These are phyloP conservation scores for Stomatorhinus walkeri DNA, from an alignment of 2,797 vertebrate species.

Conservation along the genomic window DNA sequence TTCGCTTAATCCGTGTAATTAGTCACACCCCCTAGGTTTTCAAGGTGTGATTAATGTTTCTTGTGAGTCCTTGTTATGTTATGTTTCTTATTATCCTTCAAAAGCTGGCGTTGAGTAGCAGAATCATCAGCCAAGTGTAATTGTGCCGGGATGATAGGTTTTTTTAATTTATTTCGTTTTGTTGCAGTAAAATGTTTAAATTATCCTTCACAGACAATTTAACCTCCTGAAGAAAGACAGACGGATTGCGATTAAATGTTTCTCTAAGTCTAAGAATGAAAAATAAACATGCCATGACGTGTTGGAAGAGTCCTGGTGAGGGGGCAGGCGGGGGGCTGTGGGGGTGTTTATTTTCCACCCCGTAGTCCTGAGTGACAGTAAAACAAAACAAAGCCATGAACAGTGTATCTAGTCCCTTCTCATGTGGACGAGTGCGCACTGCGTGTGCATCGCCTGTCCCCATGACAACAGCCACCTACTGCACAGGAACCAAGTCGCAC, in stretches of 20 bases:
- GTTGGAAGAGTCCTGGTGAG: not conserved
- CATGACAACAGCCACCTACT: not conserved
- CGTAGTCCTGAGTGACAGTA: slow-evolving; percentile 9
- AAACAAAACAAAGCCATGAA: not conserved
- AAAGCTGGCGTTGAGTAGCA: slow-evolving; percentile 47
- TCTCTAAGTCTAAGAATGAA: not conserved
- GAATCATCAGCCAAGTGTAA: not conserved
- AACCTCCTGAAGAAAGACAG: not conserved
- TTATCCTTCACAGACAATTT: not conserved
- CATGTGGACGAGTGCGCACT: not conserved
- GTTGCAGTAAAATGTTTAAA: not conserved
- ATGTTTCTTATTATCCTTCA: not conserved
- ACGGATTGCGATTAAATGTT: not conserved
- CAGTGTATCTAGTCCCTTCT: not conserved
- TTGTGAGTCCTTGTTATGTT: not conserved
- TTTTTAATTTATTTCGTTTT: not conserved
- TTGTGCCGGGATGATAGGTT: not conserved
- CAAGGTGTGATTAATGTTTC: slow-evolving; percentile 46
- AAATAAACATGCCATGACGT: not conserved
- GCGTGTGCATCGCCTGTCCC: not conserved
- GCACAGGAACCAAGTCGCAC: not conserved
- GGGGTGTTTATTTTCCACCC: not conserved
- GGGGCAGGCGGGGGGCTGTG: not conserved
- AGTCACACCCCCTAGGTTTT: slow-evolving; percentile 55
- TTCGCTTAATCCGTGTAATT: slow-evolving; percentile 55